Base-by-base conservation (phyloP, 2,888 invertebrate species). In the Amblyjoppa fuscipennis region DNA sequence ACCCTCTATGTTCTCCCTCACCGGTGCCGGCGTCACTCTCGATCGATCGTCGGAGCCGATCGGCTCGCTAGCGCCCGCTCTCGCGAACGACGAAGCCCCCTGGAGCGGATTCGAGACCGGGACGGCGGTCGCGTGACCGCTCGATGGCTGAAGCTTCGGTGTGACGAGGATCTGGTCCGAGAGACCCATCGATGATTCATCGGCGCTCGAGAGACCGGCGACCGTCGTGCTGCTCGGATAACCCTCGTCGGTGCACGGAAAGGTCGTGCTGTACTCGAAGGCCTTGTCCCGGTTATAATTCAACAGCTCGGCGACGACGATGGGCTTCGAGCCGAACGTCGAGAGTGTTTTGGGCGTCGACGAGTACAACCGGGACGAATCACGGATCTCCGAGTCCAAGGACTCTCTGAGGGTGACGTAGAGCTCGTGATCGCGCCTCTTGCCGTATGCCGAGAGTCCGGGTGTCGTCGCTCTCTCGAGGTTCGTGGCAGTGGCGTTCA, bases 101-200 rank as follows among this genome's bases (percentile, higher is more conserved):
- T 93, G 94, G 28, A 93, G 90, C 1, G 93, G 91, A 75, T 92
- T 93, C 45, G 94, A 49, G 5, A 93, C 87, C 45, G 94, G 45
- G 5, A 92, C 87, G 3, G 91, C 73, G 3, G 91, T 90, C 13
- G 89, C 83, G 49, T 90, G 89, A 76, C 56, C 69, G n/a, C 80
- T 83, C 28, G 70, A 68, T 9, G 31, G 31, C n/a, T 61, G 70
- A 79, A 81, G 81, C 78, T 85, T 87, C 51, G 87, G 86, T 0
- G 88, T 87, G 31, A 83, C 83, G 3, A 75, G 64, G 9, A 84
- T 31, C 5, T 68, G 25, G 11, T 68, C 75, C 6, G 64, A 59
- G 9, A 70, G 56, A 51, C 77, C 71, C 3, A 20, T 56, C 25
- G 75, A 56, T 25, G 77, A 45, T 11, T 75, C n/a, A 38, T 49